Conservation (phyloP, 2,797 vertebrate species). For the Siniperca scherzeri region DNA sequence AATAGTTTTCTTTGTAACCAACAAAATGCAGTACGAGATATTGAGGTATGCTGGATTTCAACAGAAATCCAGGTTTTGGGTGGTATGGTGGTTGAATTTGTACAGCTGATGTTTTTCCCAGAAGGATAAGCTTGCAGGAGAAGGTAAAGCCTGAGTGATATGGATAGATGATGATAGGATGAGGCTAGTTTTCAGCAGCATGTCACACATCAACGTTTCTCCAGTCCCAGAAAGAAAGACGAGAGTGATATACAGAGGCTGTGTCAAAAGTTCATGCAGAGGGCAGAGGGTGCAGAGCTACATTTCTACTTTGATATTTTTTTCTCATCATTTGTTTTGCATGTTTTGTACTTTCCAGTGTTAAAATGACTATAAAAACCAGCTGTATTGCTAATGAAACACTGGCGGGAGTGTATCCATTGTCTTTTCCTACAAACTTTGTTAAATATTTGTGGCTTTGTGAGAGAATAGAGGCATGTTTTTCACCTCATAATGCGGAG, state of each 20-base stretch:
- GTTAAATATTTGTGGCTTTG: constrained; percentile 61
- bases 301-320: constrained; percentile 50
- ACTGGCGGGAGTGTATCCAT: constrained; percentile 48
- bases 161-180: constrained; percentile 52
- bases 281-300: constrained; percentile 62
- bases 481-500: constrained; percentile 25
- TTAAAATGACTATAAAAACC: constrained; percentile 53
- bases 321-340: constrained; percentile 21
- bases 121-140: constrained; percentile 15
- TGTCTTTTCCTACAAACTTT: constrained; percentile 61
- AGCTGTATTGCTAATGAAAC: constrained; percentile 63
- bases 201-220: constrained; percentile 60
- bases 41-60: constrained; percentile 20
- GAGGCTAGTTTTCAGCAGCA: constrained; percentile 59
- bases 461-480: constrained; percentile 28
- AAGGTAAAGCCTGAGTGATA: constrained; percentile 41
- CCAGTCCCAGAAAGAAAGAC: constrained; percentile 46
- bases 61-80: constrained; percentile 20
- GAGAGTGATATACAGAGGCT: constrained; percentile 43
- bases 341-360: constrained; percentile 32
- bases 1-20: constrained; percentile 38
- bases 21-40: constrained; percentile 24
- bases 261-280: constrained; percentile 76
- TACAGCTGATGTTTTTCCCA: constrained; percentile 26
- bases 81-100: neutral